Percentiles rank a stretch among this genome's conserved stretches.
phyloP scores from a whole-genome alignment of 1,140 invertebrate genomes.

The Maniola jurtina region DNA sequence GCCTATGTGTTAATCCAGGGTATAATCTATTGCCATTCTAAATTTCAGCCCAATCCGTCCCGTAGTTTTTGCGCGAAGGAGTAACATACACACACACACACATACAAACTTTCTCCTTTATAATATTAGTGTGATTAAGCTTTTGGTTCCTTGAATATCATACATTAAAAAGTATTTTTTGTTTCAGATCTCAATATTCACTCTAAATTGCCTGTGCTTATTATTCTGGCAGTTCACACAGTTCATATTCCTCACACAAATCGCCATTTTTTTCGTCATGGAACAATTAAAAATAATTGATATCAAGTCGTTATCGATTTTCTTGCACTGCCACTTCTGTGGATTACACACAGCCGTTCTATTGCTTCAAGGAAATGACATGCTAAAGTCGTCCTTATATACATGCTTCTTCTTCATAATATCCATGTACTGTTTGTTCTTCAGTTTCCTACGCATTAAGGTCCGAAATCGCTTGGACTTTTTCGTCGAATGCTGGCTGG shows the following conservation, averaged over 20 bases:
- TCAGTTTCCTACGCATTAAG: slow-evolving; percentile 53
- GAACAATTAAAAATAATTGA: slow-evolving; percentile 82
- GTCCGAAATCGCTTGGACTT: slow-evolving; percentile 51
- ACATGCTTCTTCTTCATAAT: slow-evolving; percentile 63
- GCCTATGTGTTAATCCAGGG: no score
- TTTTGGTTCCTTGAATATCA: no score
- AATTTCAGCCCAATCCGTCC: no score
- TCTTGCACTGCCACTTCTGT: slow-evolving; percentile 81
- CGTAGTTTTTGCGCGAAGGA: no score
- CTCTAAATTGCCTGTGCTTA: slow-evolving; percentile 73
- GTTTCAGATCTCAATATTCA: slow-evolving; percentile 61
- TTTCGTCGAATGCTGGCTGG: slow-evolving; percentile 47
- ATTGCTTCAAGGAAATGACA: slow-evolving; percentile 76
- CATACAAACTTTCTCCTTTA: no score
- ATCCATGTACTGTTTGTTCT: slow-evolving; percentile 55
- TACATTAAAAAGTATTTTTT: slow-evolving; percentile 33
- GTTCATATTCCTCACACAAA: slow-evolving; percentile 87
- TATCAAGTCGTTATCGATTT: slow-evolving; percentile 68
- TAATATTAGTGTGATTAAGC: no score
- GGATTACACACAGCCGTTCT: slow-evolving; percentile 77
- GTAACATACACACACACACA: no score
- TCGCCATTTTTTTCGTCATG: slow-evolving; percentile 81
- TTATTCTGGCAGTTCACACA: slow-evolving; percentile 89
- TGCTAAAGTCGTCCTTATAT: slow-evolving; percentile 86
- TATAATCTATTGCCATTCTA: no score